phyloP scores from a whole-genome alignment of 2,113 vertebrate genomes.

The Camelus bactrianus region DNA sequence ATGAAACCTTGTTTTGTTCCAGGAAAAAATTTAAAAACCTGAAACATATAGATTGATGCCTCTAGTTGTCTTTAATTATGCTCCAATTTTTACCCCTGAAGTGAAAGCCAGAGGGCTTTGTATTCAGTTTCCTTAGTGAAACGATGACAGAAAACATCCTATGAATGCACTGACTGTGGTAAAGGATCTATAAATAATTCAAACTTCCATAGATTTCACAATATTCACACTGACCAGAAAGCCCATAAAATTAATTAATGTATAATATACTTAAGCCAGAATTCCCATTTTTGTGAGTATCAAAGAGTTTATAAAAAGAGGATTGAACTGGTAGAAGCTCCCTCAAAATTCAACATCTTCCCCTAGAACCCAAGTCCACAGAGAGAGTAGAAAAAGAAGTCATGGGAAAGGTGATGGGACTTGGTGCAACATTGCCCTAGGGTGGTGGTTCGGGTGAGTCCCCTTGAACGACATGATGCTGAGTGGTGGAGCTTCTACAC shows the following conservation, averaged over 20 bases:
- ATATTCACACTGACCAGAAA: background rate
- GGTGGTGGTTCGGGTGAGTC: background rate
- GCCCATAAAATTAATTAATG: background rate
- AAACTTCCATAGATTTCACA: background rate
- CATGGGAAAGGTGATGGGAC: background rate
- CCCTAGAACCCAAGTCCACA: background rate
- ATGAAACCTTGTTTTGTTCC: background rate
- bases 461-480: background rate
- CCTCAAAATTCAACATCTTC: background rate
- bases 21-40: background rate
- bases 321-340: background rate
- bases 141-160: background rate
- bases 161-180: background rate
- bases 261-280: background rate
- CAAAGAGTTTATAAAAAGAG: background rate
- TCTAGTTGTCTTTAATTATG: background rate
- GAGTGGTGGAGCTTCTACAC: background rate
- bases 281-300: background rate
- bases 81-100: background rate
- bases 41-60: background rate
- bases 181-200: conserved; percentile 12
- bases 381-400: background rate
- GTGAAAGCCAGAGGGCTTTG: background rate
- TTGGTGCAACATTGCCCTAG: background rate
- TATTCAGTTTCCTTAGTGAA: background rate